Base-by-base conservation (phyloP, 2,888 invertebrate species). In the Malthinus flaveolus region DNA sequence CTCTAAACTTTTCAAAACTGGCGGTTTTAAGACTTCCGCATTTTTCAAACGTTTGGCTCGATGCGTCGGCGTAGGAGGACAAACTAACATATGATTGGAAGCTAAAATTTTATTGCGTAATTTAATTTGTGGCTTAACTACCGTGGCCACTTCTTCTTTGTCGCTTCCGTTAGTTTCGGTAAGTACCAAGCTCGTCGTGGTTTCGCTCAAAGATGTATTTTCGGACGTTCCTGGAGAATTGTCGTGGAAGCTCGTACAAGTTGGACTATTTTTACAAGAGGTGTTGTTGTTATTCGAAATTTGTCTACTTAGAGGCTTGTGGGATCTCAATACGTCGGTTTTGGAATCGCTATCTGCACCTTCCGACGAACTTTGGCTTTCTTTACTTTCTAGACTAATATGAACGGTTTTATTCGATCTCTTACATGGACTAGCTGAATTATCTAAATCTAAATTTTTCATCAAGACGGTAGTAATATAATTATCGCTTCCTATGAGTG, bases 11-110 rank as follows among this genome's bases (percentile, higher is more conserved):
- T 84, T 83, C 32, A 86, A 73, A 48, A 81, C 83, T 0, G 85
- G 82, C 32, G 80, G 80, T 54, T 74, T 70, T 44, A 79, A 66
- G 42, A 74, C 75, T 23, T 67, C 64, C 3, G 69, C 59, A 51
- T 84, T 85, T 61, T 87, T 81, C 6, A 86, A 82, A 45, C 87
- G 84, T 37, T 90, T 82, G 1, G 91, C 90, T 72, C 91, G 92
- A 76, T 93, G 93, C 0, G 93, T 93, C 0, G 93, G 93, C 0
- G 93, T 93, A 0, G 93, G 93, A 2, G 93, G 93, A 72, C 93
- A 93, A 63, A 91, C 86, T 0, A 88, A 84, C 37, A 81, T 78
- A 1, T 83, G 81, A 46, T 68, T 74, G 37, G 68, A 63, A 58
- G 51, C 69, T 42, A 68, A 70, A 47, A 73, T 69, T 37, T 59